These are phyloP conservation scores for Dryobotodes eremita DNA, from an alignment of 2,888 invertebrate genomes.

Conservation along the genomic window DNA sequence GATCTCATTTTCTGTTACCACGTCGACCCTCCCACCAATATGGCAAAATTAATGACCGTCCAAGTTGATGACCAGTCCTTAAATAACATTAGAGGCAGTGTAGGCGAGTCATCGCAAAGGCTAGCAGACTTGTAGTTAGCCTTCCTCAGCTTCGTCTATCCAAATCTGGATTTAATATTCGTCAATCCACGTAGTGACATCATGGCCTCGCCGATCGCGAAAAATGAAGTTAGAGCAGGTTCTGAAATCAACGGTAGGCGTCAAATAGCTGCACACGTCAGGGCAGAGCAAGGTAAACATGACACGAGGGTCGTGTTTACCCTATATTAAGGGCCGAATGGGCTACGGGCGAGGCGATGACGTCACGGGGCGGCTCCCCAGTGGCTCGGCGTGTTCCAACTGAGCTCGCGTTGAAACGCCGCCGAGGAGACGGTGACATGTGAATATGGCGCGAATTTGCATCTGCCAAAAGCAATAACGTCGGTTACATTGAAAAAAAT, in stretches of 20 bases:
- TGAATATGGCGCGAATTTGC: slow-evolving; percentile 48
- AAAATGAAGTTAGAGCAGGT: slow-evolving; percentile 40
- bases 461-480: slow-evolving; percentile 38
- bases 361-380: slow-evolving; percentile 83
- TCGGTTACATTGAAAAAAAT: slow-evolving; percentile 24
- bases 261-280: slow-evolving; percentile 56
- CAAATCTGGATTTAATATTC: slow-evolving; percentile 79
- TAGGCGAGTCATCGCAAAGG: slow-evolving; percentile 88
- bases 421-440: slow-evolving; percentile 79
- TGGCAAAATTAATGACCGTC: slow-evolving; percentile 27
- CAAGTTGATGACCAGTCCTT: slow-evolving; percentile 38
- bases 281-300: slow-evolving; percentile 73
- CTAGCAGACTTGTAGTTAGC: slow-evolving; percentile 79
- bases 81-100: slow-evolving; percentile 67
- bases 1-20: slow-evolving; percentile 5
- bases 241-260: slow-evolving; percentile 52
- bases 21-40: not conserved
- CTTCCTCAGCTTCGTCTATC: slow-evolving; percentile 85
- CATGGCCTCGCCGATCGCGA: slow-evolving; percentile 69
- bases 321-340: slow-evolving; percentile 66
- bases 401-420: slow-evolving; percentile 78
- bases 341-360: slow-evolving; percentile 78
- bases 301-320: slow-evolving; percentile 75
- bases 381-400: slow-evolving; percentile 82
- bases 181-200: slow-evolving; percentile 80